Evolutionary conservation across 2,888 invertebrate species (phyloP), one percentile per base, ranked within the genome.

Genomic region (Sesamia inferens): DNA sequence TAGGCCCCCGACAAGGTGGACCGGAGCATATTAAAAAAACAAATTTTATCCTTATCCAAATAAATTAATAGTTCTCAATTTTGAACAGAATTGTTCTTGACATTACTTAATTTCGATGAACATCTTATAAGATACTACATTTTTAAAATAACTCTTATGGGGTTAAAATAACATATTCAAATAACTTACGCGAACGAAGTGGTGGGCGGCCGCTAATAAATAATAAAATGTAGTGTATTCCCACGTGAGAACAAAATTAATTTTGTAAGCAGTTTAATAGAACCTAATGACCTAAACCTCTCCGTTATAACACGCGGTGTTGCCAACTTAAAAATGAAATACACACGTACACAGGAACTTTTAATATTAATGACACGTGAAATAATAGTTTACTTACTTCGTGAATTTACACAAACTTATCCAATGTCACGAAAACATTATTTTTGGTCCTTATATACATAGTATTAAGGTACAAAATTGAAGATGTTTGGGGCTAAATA

Each of bases 401-500:
- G 79, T 84, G 75, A 79, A 87, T 76, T 80, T 73, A 55, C 61
- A 66, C 71, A 73, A 82, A 79, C 71, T 78, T 82, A 77, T 79
- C 44, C 2, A 42, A 54, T 55, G 65, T 51, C 19, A 68, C 42
- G 31, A 64, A 59, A 51, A 58, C 47, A 14, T 24, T 76, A 68
- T 71, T 75, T 71, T 65, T 14, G n/a, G 24, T 16, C 65, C 66
- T 68, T 86, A 83, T 74, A 10, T 2, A 65, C 78, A 64, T 72
- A 42, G 64, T 19, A 0, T 59, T 88, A 89, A 88, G 87, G 88
- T 85, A 72, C 77, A 86, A 88, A 88, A 87, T 89, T 79, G 78
- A 68, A 67, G 51, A 73, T 57, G 48, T 71, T 72, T 68, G 57
- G 64, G 54, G 70, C 54, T 69, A 75, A 70, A 24, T 74, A 72